Percentiles rank a stretch among this genome's conserved stretches.
phyloP scores from a whole-genome alignment of 2,888 invertebrate genomes.

The Didymodactylos carnosus region DNA sequence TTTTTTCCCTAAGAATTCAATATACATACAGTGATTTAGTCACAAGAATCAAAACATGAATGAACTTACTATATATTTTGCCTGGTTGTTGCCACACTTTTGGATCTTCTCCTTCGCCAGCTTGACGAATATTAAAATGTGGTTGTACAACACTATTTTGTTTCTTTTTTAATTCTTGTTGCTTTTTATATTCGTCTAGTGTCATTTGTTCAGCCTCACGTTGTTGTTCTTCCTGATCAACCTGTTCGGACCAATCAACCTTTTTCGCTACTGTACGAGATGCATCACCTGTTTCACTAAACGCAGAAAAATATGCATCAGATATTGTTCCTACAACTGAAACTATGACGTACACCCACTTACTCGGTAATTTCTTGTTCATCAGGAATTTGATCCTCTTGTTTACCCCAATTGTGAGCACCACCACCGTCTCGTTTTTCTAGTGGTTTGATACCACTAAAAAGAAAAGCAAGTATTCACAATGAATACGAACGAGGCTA shows the following conservation, averaged over 20 bases:
- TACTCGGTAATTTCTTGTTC: not conserved
- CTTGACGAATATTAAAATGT: conserved; percentile 4
- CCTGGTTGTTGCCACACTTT: conserved; percentile 2
- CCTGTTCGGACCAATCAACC: not conserved
- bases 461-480: not conserved
- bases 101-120: conserved; percentile 10
- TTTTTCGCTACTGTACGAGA: not conserved
- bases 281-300: not conserved
- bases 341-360: not conserved
- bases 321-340: not conserved
- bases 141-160: not conserved
- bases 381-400: not conserved
- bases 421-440: conserved; percentile 14
- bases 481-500: too few species aligned
- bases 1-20: too few species aligned
- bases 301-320: not conserved
- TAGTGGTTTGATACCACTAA: conserved; percentile 2
- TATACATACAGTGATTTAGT: not conserved
- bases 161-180: not conserved
- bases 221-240: not conserved
- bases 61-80: too few species aligned
- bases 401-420: conserved; percentile 8
- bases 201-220: conserved; percentile 1
- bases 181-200: conserved; percentile 10
- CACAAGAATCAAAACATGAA: not conserved